phyloP scores from a whole-genome alignment of 2,113 vertebrate genomes.

The Platichthys stellatus region DNA sequence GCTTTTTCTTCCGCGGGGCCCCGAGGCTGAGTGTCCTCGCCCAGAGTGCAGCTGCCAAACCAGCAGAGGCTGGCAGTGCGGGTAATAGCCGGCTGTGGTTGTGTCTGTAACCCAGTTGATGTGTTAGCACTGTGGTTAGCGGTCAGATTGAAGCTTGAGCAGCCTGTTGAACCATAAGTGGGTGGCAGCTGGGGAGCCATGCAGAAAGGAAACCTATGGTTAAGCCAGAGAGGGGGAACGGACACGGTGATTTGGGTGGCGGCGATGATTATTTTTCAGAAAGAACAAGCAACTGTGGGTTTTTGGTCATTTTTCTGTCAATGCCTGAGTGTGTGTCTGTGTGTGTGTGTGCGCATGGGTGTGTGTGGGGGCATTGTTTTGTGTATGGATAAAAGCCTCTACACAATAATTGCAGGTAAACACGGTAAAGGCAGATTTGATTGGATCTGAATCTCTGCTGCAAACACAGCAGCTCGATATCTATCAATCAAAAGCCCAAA shows the following conservation, averaged over 20 bases:
- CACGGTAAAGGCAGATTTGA: conserved; percentile 33
- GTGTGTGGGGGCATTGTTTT: neutral
- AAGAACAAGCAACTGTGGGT: neutral
- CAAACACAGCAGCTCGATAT: conserved; percentile 25
- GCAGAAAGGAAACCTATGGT: conserved; percentile 14
- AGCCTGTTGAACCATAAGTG: conserved; percentile 50
- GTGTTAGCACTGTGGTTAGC: conserved; percentile 55
- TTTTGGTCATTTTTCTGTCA: neutral
- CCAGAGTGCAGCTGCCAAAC: conserved; percentile 50
- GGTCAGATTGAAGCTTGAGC: conserved; percentile 49
- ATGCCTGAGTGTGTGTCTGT: neutral
- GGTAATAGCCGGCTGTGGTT: conserved; percentile 47
- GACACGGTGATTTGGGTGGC: conserved; percentile 21
- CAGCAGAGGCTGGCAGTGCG: conserved; percentile 49
- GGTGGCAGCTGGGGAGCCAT: conserved; percentile 9
- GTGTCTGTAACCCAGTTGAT: conserved; percentile 43
- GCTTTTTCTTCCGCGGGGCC: no score
- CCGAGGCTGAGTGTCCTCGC: neutral
- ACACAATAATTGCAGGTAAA: conserved; percentile 41
- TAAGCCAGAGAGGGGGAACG: neutral
- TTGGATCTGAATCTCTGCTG: conserved; percentile 31
- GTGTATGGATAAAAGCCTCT: neutral
- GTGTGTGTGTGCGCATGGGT: no score
- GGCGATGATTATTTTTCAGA: conserved; percentile 20
- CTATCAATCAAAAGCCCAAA: conserved; percentile 25